These are phyloP conservation scores for Odontamblyopus lacepedii DNA, from an alignment of 2,797 vertebrate species.

Conservation along the genomic window DNA sequence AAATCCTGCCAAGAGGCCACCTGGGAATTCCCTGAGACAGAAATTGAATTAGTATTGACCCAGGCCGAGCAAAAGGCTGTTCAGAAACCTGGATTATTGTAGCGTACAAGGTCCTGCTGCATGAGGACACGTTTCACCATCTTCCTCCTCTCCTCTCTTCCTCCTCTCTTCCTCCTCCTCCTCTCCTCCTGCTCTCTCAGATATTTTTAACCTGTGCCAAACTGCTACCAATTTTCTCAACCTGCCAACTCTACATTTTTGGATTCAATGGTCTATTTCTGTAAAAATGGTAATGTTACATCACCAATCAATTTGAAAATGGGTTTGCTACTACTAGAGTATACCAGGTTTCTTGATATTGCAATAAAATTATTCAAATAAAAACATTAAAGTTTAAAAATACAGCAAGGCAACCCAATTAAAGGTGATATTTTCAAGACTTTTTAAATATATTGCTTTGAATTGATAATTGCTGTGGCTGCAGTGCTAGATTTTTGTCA, in stretches of 20 bases:
- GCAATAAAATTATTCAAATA: not conserved
- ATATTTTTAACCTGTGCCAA: not conserved
- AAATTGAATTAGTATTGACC: conserved; percentile 78
- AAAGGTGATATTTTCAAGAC: too few species aligned
- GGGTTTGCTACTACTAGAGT: not conserved
- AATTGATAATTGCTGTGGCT: too few species aligned
- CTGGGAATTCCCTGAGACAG: conserved; percentile 70
- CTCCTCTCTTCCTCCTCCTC: not conserved
- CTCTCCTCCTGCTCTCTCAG: conserved; percentile 12
- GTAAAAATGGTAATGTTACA: not conserved
- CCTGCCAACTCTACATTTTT: not conserved
- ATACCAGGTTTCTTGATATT: not conserved
- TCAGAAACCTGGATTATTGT: conserved; percentile 63
- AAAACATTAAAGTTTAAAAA: not conserved
- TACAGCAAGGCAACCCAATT: not conserved
- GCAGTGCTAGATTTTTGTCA: too few species aligned
- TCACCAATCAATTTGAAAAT: conserved; percentile 4
- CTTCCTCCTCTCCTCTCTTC: conserved; percentile 1
- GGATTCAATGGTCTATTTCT: not conserved
- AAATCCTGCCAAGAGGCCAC: conserved; percentile 69
- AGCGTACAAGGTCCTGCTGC: conserved; percentile 45
- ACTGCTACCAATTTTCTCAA: conserved; percentile 2
- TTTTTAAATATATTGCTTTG: too few species aligned
- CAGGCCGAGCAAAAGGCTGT: conserved; percentile 56
- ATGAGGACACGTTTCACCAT: conserved; percentile 51